A percentile compares a stretch with the other conserved stretches of the same genome.
Evolutionary conservation across 2,113 vertebrate species (phyloP).

Genomic region (Oncorhynchus gorbuscha): DNA sequence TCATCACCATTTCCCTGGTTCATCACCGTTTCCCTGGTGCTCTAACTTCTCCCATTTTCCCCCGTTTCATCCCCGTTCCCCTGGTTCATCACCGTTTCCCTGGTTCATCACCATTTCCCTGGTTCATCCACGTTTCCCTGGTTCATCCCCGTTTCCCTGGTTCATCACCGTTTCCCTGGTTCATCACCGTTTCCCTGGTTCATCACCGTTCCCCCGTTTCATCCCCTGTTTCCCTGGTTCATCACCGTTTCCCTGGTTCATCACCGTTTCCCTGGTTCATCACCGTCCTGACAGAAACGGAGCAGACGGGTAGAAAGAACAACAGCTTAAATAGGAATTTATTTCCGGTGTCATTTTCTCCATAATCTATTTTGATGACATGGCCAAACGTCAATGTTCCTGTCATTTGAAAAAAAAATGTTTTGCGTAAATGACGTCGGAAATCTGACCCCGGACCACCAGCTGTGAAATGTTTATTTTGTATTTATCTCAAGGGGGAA

Average conservation of each 20-base stretch:
- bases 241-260: not conserved
- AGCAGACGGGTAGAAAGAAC: not conserved
- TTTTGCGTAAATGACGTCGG: not conserved
- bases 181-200: conserved; percentile 16
- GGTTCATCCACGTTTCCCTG: not conserved
- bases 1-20: not conserved
- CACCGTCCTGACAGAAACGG: conserved; percentile 1
- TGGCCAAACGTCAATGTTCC: conserved; percentile 24
- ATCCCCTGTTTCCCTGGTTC: not conserved
- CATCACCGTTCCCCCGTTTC: not conserved
- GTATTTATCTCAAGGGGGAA: conserved; percentile 18
- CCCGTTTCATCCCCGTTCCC: conserved; percentile 10
- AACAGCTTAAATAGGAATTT: conserved; percentile 35
- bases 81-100: not conserved
- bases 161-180: not conserved
- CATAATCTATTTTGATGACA: conserved; percentile 41
- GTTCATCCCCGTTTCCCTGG: not conserved
- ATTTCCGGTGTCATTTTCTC: conserved; percentile 15
- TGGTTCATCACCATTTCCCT: not conserved
- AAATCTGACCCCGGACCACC: conserved; percentile 15
- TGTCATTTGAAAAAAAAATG: conserved; percentile 7
- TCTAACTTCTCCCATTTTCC: too few relatives aligned
- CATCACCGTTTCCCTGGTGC: not conserved
- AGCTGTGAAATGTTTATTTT: conserved; percentile 15
- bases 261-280: conserved; percentile 8